phyloP scores from a whole-genome alignment of 2,888 invertebrate species.

The Eubasilissa splendida region DNA sequence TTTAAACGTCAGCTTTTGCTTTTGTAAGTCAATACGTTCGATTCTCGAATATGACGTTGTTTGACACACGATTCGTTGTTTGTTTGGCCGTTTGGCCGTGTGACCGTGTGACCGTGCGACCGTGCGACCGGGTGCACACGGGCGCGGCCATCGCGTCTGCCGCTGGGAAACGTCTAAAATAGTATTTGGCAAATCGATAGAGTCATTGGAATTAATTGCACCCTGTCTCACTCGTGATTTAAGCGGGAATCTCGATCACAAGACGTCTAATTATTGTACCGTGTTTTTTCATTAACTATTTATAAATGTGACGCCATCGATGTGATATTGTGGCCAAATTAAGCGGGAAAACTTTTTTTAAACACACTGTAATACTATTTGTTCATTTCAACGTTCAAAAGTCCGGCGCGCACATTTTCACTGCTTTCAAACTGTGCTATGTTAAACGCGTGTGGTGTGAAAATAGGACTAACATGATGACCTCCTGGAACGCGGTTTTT shows the following conservation, averaged over 20 bases:
- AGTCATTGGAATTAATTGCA: constrained; percentile 13
- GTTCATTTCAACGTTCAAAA: too few species aligned
- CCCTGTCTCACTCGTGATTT: constrained; percentile 17
- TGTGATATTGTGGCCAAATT: not conserved
- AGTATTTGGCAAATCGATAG: constrained; percentile 14
- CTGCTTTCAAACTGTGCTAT: too few species aligned
- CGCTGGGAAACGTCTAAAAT: not conserved
- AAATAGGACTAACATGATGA: too few species aligned
- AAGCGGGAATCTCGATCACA: not conserved
- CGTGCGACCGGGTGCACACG: not conserved
- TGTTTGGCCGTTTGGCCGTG: not conserved
- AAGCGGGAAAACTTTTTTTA: too few species aligned
- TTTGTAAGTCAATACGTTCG: constrained; percentile 5
- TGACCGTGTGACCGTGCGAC: not conserved
- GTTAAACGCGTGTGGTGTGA: too few species aligned
- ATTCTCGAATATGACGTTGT: constrained; percentile 18
- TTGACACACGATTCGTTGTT: constrained; percentile 33
- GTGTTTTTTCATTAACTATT: not conserved
- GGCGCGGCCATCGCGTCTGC: not conserved
- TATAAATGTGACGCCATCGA: not conserved
- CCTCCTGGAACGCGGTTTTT: too few species aligned
- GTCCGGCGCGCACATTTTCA: too few species aligned
- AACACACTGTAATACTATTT: too few species aligned
- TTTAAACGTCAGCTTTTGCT: constrained; percentile 29
- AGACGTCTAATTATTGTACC: constrained; percentile 3